Evolutionary conservation across 2,888 invertebrate genomes (phyloP), one percentile per base, ranked within the genome.

Genomic region (Calephelis perditalis): DNA sequence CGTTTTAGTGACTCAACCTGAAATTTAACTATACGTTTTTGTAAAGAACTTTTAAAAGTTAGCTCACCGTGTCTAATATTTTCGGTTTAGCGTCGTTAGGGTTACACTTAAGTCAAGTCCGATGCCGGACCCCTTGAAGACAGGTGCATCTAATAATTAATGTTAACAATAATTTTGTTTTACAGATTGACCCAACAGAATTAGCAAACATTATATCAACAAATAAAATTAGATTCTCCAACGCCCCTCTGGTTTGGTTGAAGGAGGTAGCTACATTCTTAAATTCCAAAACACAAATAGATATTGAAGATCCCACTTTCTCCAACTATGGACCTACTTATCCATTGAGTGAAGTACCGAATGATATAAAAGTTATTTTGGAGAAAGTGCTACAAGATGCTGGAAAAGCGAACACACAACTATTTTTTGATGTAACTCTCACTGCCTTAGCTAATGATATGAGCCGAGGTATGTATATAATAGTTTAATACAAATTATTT

Each of bases 391-490:
- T 95, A 1, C 86, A 91, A 52, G 92, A 92, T 59, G 92, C 94
- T 8, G 94, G 94, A 0, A 91, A 92, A 66, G 86, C 91, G 7
- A 94, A 93, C 68, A 79, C 92, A 7, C 93, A 94, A 71, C 79
- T 94, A 67, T 96, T 95, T 79, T 95, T 93, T 71, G 95, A 95
- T 77, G 92, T 92, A 40, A 92, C 94, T 45, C 82, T 96, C 15
- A 93, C 93, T 7, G 91, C 93, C 12, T 91, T 96, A 88, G 94
- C 94, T 6, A 93, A 93, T 71, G 95, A 95, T 71, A 92, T 96
- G 91, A 92, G 92, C 57, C 94, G 94, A 87, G 94, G 94, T 85
- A 75, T 73, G 74, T 74, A 62, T 61, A 44, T 12, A 26, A n/a
- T n/a, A n/a, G 40, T 58, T 8, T 40, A 56, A 37, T 11, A 49